phyloP scores from a whole-genome alignment of 1,140 invertebrate species.

The Neodiprion virginianus region DNA sequence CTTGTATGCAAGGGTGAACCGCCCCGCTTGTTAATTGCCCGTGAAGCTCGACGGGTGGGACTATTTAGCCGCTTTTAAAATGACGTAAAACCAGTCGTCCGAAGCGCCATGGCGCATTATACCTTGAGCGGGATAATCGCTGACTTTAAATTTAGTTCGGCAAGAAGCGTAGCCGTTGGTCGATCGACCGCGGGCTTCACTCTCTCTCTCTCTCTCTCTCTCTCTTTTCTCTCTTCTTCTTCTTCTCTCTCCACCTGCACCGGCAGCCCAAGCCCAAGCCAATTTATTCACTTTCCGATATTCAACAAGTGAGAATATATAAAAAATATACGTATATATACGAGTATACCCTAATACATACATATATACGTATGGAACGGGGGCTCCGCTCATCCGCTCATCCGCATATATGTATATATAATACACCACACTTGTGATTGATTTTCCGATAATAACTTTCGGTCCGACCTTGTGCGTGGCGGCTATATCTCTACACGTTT shows the following conservation, averaged over 20 bases:
- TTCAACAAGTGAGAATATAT: not conserved
- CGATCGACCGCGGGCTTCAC: not conserved
- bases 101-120: not conserved
- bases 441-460: constrained; percentile 7
- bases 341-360: too few relatives aligned
- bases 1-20: too few relatives aligned
- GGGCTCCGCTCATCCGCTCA: too few relatives aligned
- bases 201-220: not conserved
- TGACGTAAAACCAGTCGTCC: not conserved
- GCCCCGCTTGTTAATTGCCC: not conserved
- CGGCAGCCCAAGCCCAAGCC: not conserved
- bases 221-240: not conserved
- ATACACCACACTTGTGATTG: not conserved
- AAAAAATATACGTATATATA: not conserved
- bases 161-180: not conserved
- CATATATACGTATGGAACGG: too few relatives aligned
- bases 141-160: not conserved
- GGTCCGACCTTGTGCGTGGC: not conserved
- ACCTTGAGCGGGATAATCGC: not conserved
- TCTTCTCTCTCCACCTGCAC: not conserved
- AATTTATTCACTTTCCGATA: not conserved
- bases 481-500: not conserved
- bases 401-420: not conserved
- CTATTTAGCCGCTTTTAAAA: not conserved
- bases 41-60: not conserved